Base-by-base conservation (phyloP, 1,140 invertebrate genomes). In the Zaprionus vittiger region DNA sequence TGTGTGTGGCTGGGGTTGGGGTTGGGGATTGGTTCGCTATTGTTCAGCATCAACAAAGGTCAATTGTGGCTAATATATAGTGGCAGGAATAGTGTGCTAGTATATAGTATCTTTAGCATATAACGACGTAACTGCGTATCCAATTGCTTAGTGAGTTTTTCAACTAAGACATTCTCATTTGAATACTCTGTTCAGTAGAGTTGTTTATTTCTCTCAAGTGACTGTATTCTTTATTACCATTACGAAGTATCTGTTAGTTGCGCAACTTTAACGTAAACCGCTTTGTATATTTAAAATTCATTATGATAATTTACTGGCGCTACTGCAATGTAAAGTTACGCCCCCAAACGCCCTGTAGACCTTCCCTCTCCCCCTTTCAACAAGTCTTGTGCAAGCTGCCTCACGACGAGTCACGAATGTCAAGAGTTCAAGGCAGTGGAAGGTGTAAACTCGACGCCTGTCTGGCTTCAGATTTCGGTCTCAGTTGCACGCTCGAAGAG, bases 211-310 rank as follows among this genome's bases (percentile, higher is more conserved):
- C 0, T 28, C 7, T 28, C 28, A 31, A 11, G 31, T 31, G 31
- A 31, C 31, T 31, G 9, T 31, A 11, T 0, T 31, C 31, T 3
- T 11, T 4, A 34, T 34, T 34, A 3, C 31, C 31, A 20, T 31
- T 24, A 31, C 4, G 24, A 22, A 24, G 37, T 66, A 66, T 56
- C 63, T 67, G 20, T 6, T 15, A 44, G 55, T 57, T 17, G 4
- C 4, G 24, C 52, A 31, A 11, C n/a, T 22, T 22, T 12, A n/a
- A 6, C 3, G 6, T 11, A 20, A 54, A 52, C 26, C 54, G 52
- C 79, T 86, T 79, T 72, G 73, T 38, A 68, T 89, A 84, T 63
- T 64, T 73, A 77, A 81, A 89, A 87, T 83, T 87, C 84, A 87
- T 87, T 78, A 82, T 76, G 73, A 78, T 74, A 83, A 87, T 89